Percentiles rank a stretch among this genome's conserved stretches.
Conservation (phyloP, 2,113 vertebrate species). For the Phaethon lepturus region DNA sequence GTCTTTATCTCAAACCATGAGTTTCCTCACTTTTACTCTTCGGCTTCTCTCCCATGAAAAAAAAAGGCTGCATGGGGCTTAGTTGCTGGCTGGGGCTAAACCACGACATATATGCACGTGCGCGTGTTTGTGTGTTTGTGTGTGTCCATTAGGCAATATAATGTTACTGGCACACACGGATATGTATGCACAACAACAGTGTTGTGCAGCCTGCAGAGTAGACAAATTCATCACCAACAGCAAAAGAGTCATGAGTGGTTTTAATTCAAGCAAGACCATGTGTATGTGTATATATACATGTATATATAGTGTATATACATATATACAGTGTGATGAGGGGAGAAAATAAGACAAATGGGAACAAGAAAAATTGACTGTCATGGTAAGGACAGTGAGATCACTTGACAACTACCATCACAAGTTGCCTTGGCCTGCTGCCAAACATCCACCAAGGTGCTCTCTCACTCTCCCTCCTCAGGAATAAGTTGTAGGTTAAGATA, state of each 20-base stretch:
- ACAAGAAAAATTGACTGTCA: neutral
- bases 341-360: neutral
- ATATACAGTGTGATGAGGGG: too few species aligned
- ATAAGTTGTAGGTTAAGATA: neutral
- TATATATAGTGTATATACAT: neutral
- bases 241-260: neutral
- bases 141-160: too few species aligned
- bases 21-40: too few species aligned
- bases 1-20: too few species aligned
- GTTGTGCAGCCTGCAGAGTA: neutral
- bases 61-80: too few species aligned
- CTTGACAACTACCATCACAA: neutral
- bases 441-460: neutral
- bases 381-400: neutral
- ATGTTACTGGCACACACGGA: neutral
- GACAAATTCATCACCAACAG: neutral
- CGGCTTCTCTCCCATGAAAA: too few species aligned
- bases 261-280: neutral
- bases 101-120: too few species aligned
- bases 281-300: neutral
- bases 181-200: neutral
- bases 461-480: neutral
- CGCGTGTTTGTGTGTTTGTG: too few species aligned
- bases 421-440: neutral
- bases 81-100: too few species aligned